phyloP scores from a whole-genome alignment of 2,888 invertebrate species.

The Calliopum simillimum region DNA sequence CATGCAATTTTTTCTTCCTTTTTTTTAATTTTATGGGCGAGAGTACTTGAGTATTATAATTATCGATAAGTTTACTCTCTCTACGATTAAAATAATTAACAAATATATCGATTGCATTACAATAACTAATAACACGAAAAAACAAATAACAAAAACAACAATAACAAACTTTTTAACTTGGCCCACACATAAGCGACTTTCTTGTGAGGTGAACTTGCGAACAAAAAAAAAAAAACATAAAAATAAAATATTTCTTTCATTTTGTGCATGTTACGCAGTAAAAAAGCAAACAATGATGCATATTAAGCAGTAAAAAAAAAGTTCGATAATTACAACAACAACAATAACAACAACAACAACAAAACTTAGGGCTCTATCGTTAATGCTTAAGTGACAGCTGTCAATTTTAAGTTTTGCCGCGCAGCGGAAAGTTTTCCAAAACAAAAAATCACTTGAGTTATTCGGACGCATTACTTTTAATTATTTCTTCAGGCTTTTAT shows the following conservation, averaged over 20 bases:
- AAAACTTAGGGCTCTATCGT: too few species aligned
- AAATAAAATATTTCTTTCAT: neutral
- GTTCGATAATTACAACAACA: neutral
- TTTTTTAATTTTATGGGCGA: too few species aligned
- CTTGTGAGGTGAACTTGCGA: neutral
- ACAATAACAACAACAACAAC: conserved; percentile 10
- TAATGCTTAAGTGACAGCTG: too few species aligned
- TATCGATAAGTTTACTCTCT: too few species aligned
- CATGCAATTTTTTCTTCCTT: too few species aligned
- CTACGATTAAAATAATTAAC: too few species aligned
- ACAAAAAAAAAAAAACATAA: too few species aligned
- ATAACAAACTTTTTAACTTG: neutral
- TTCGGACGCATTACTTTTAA: neutral
- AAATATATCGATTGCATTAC: neutral
- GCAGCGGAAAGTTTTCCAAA: conserved; percentile 10
- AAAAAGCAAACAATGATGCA: conserved; percentile 14
- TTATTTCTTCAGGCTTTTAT: neutral
- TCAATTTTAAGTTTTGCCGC: too few species aligned
- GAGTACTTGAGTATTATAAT: too few species aligned
- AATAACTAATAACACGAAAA: neutral
- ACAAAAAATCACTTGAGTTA: too few species aligned
- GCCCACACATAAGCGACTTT: conserved; percentile 14
- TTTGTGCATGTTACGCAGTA: conserved; percentile 7
- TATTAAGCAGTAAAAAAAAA: conserved; percentile 16
- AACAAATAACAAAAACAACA: neutral